Percentiles rank a stretch among this genome's conserved stretches.
Evolutionary conservation across 1,140 invertebrate species (phyloP).

Genomic region (Lethrus apterus): DNA sequence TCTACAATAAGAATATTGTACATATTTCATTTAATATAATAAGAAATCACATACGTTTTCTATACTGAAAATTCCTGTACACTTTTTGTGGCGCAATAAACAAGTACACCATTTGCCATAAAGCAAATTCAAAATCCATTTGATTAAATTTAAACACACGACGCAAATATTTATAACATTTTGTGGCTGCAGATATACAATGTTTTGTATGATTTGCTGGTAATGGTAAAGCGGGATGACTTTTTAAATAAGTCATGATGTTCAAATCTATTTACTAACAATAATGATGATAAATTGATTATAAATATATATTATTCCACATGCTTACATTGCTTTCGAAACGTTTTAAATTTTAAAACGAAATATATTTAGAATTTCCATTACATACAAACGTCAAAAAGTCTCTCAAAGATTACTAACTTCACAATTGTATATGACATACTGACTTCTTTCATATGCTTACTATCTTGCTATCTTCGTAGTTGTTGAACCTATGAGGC

Average conservation of each 20-base stretch:
- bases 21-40: conserved; percentile 22
- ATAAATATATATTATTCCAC: too few species aligned
- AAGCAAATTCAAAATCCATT: conserved; percentile 99
- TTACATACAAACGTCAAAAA: too few species aligned
- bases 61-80: conserved; percentile 95
- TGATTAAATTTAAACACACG: conserved; percentile 90
- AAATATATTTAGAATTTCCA: too few species aligned
- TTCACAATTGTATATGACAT: too few species aligned
- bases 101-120: conserved; percentile 98
- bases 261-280: too few species aligned
- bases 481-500: too few species aligned
- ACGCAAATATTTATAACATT: conserved; percentile 87
- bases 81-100: conserved; percentile 96
- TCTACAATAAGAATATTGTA: conserved; percentile 53
- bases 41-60: conserved; percentile 76
- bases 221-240: conserved; percentile 43
- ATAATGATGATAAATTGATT: too few species aligned
- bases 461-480: too few species aligned
- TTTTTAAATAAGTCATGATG: conserved; percentile 7
- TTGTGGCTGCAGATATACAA: conserved; percentile 79
- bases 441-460: too few species aligned
- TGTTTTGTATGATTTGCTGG: conserved; percentile 56
- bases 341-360: too few species aligned
- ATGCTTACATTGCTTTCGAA: too few species aligned
- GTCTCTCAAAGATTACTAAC: too few species aligned